phyloP scores from a whole-genome alignment of 2,797 vertebrate species.

The Nannoperca australis region DNA sequence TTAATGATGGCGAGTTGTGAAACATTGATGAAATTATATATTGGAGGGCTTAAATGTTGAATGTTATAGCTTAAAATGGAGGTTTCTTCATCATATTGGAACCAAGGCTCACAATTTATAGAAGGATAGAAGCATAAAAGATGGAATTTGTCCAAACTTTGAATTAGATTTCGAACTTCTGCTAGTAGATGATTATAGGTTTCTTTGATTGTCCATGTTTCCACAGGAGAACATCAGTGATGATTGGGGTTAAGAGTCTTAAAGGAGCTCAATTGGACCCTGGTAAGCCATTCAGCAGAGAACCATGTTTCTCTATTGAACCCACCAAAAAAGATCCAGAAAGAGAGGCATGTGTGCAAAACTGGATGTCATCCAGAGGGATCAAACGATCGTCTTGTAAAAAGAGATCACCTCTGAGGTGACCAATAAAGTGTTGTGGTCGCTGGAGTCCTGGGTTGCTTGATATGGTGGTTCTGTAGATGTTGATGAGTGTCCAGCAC shows the following conservation, averaged over 20 bases:
- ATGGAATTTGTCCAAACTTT: neutral
- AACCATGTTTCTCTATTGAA: neutral
- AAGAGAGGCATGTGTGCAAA: neutral
- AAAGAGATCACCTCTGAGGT: neutral
- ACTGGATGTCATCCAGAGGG: neutral
- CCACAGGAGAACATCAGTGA: neutral
- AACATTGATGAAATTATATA: slow-evolving; percentile 53
- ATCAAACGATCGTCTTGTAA: neutral
- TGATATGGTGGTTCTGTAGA: neutral
- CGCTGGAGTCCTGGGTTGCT: neutral
- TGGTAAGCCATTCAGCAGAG: neutral
- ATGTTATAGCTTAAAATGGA: slow-evolving; percentile 25
- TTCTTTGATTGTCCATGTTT: neutral
- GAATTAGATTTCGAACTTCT: slow-evolving; percentile 5
- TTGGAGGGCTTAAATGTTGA: slow-evolving; percentile 34
- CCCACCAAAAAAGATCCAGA: neutral
- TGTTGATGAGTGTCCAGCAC: slow-evolving; percentile 1
- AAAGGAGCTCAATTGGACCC: neutral
- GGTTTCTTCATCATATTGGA: slow-evolving; percentile 2
- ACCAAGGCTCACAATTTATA: neutral
- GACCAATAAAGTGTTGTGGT: neutral
- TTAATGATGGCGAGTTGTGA: slow-evolving; percentile 41
- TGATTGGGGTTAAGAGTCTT: neutral
- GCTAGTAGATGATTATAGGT: slow-evolving; percentile 17
- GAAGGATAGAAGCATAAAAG: neutral